Evolutionary conservation across 1,140 invertebrate species (phyloP), one percentile per base, ranked within the genome.

Genomic region (Trichomalopsis sarcophagae): DNA sequence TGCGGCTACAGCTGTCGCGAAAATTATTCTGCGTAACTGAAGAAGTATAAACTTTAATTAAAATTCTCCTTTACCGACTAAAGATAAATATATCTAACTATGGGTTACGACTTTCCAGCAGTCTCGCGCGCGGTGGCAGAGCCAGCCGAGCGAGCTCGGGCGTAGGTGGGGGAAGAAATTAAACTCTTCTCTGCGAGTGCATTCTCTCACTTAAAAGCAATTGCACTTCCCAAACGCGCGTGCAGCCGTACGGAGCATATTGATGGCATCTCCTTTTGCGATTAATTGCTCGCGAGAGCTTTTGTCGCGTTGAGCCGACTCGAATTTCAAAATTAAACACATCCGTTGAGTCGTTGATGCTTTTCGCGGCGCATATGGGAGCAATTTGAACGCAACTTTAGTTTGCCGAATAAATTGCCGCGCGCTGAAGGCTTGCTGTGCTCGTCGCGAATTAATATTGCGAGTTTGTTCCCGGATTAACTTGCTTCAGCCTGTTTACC

Each of bases 121-220:
- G 50, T 55, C 5, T 62, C 33, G 5, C 33, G 33, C 27, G 33
- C 33, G 33, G 5, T 6, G 33, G 33, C 33, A 36, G 33, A 36
- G 33, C 33, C 17, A 62, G 21, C 17, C 55, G 17, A 62, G 47
- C 47, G 55, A 2, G 55, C 6, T 7, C 21, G 17, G 6, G 21
- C 55, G 55, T 62, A 62, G 55, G 55, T 33, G 23, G 9, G 10
- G 30, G 69, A 30, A 71, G 69, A 33, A 71, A 33, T 71, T 71
- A 30, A 71, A 71, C 69, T 33, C 30, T 10, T 21, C 23, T 27
- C 21, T 27, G 27, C 21, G 14, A 33, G 69, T 71, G 30, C 27
- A 71, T 33, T 71, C 69, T 71, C 69, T 71, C 69, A 71, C 27
- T 71, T 71, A 71, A 33, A 33, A 71, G 69, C 30, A 71, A 71